Evolutionary conservation across 2,797 vertebrate genomes (phyloP).

Genomic region (Amblyraja radiata): DNA sequence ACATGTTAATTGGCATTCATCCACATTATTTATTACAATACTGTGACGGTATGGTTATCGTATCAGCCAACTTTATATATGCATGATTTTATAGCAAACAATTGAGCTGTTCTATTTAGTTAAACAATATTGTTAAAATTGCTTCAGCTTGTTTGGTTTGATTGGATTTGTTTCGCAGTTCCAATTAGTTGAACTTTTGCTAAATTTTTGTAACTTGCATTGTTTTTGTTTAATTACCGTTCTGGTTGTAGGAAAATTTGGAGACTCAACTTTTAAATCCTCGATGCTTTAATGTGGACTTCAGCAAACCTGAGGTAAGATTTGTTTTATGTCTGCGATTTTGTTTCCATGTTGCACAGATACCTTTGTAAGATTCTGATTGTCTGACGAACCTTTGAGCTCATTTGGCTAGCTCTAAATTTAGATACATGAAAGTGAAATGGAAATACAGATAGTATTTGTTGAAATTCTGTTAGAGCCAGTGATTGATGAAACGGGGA

Average conservation of each 20-base stretch:
- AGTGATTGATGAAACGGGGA: background rate
- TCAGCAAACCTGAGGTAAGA: slow-evolving; percentile 88
- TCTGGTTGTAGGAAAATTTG: slow-evolving; percentile 71
- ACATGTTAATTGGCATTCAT: no score
- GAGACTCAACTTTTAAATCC: slow-evolving; percentile 79
- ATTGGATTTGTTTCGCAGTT: background rate
- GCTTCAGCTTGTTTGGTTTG: background rate
- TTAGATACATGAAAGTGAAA: background rate
- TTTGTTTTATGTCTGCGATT: background rate
- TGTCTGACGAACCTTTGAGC: background rate
- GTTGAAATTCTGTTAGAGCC: background rate
- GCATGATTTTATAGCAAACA: background rate
- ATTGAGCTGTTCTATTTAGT: background rate
- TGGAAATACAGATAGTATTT: background rate
- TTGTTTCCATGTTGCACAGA: no score
- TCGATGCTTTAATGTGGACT: slow-evolving; percentile 75
- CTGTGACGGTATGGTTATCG: no score
- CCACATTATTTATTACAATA: no score
- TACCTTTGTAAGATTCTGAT: background rate
- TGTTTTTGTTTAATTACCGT: background rate
- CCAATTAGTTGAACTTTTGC: background rate
- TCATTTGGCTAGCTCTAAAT: background rate
- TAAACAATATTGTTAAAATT: background rate
- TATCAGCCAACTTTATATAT: background rate
- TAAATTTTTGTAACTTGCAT: background rate